Base-by-base conservation (phyloP, 23 tunicate genomes). In the Phallusia fumigata region DNA sequence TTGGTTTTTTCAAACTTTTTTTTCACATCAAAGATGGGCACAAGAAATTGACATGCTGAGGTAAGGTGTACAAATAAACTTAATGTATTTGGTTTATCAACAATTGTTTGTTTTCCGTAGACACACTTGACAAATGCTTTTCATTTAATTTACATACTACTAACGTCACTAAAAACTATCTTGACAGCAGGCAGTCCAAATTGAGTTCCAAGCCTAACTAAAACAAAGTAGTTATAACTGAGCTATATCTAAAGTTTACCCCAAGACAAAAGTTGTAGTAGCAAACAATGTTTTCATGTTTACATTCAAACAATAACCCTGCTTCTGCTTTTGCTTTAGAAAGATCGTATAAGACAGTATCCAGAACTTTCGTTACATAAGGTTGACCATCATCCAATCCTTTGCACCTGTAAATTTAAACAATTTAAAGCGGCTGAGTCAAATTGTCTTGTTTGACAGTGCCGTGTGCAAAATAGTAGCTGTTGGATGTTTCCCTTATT, bases 241-340 rank as follows among this genome's bases (percentile, higher is more conserved):
- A 5, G 5, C 10, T 40, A 5, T 10, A 3, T 40, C 10, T 40
- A 40, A 3, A 40, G 16, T 16, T 58, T 1, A 58, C 69, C 69
- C 13, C 69, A 13, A 1, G 69, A 58, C 69, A 58, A 58, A 21
- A 58, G 28, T 58, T 58, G 69, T 58, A 58, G 28, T 58, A 58
- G 26, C 69, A 3, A 13, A 58, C 69, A 58, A 58, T 58, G 69
- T 58, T 58, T 58, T 58, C 69, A 58, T 58, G 69, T 58, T 58
- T 58, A 24, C 69, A 58, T 1, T 22, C 26, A 24, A 2, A 5
- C 69, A 58, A 1, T 6, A 58, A 58, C 1, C 13, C 16, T 8
- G 69, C 69, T 58, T 58, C 69, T 21, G 8, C 3, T 58, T 58
- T 2, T 16, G 26, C 69, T n/a, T n/a, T n/a, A n/a, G n/a, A n/a